Conservation (phyloP, 30 jellyfish, hydroid and myxozoan species). For the Turritopsis dohrnii region DNA sequence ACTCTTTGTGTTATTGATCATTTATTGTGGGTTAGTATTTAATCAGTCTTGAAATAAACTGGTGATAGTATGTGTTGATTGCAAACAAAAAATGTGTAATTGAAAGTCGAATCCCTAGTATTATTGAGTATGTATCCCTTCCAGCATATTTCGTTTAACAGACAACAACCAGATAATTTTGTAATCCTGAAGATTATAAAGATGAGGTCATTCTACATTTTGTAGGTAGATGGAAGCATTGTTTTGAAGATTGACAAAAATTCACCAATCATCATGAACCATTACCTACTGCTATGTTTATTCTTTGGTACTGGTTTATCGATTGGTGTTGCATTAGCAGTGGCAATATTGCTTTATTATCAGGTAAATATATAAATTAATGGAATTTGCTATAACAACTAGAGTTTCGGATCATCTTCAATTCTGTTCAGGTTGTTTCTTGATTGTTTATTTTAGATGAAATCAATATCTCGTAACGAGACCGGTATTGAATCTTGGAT, state of each 20-base stretch:
- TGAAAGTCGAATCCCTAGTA: too few species aligned
- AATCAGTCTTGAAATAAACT: too few species aligned
- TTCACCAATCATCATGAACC: constrained; percentile 43
- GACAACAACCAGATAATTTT: background rate
- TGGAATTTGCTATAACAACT: background rate
- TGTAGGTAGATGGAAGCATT: constrained; percentile 60
- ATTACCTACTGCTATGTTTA: constrained; percentile 43
- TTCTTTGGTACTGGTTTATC: constrained; percentile 86
- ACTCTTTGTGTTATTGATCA: constrained; percentile 39
- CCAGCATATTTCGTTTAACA: background rate
- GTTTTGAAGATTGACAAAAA: constrained; percentile 37
- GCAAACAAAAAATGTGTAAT: too few species aligned
- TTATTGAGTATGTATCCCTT: too few species aligned
- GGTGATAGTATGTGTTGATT: too few species aligned
- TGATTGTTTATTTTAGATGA: constrained; percentile 34
- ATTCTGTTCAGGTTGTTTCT: background rate
- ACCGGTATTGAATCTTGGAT: constrained; percentile 97
- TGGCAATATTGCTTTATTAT: constrained; percentile 62
- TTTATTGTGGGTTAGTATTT: constrained; percentile 68
- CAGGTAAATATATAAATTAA: constrained; percentile 49
- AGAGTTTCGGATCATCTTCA: background rate
- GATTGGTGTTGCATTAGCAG: constrained; percentile 71
- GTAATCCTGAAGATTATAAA: background rate
- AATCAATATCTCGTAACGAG: constrained; percentile 58
- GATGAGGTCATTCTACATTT: background rate